phyloP scores from a whole-genome alignment of 92 coral and sea anemone genomes.

The Palythoa caribaeorum region DNA sequence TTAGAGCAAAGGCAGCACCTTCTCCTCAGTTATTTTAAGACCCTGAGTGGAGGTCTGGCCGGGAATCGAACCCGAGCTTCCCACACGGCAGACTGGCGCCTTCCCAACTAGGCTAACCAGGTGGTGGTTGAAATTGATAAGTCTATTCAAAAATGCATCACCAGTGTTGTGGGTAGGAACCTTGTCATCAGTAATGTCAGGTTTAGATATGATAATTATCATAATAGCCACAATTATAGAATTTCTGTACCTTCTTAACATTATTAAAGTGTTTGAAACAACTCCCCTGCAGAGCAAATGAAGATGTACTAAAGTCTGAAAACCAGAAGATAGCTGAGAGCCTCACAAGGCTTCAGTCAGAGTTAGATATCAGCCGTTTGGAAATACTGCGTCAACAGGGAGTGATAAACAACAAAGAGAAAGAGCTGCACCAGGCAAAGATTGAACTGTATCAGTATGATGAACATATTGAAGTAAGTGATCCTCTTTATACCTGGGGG shows the following conservation, averaged over 20 bases:
- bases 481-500: not conserved
- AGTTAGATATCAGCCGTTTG: constrained; percentile 74
- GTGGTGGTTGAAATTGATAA: too few relatives aligned
- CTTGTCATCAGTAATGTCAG: too few relatives aligned
- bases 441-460: constrained; percentile 60
- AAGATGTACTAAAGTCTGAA: constrained; percentile 17
- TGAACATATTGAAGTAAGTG: constrained; percentile 81
- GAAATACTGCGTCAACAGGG: constrained; percentile 83
- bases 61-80: too few relatives aligned
- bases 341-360: constrained; percentile 56
- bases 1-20: too few relatives aligned
- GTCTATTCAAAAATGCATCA: too few relatives aligned
- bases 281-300: not conserved
- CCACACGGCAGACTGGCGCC: too few relatives aligned
- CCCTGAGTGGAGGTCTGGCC: too few relatives aligned
- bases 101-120: too few relatives aligned
- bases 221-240: not conserved
- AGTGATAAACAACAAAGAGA: constrained; percentile 55
- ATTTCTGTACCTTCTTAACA: not conserved
- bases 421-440: constrained; percentile 60
- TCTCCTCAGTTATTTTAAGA: too few relatives aligned
- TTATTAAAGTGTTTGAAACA: too few relatives aligned
- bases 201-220: not conserved
- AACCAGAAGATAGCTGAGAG: constrained; percentile 46
- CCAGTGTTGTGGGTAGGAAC: too few relatives aligned